These are phyloP conservation scores for Listronotus bonariensis DNA, from an alignment of 1,140 invertebrate genomes.

Conservation along the genomic window DNA sequence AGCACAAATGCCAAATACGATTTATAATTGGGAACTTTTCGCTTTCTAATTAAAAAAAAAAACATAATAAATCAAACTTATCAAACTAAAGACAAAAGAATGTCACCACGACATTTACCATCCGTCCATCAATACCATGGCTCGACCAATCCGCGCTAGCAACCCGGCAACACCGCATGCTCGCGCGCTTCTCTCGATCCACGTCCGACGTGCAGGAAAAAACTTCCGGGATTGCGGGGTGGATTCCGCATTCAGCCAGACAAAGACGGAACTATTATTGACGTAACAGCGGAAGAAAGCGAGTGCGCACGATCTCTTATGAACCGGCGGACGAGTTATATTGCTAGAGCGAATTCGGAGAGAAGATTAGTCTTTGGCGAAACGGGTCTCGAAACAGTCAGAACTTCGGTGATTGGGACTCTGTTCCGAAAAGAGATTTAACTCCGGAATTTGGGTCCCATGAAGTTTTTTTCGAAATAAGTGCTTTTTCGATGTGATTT, in stretches of 20 bases:
- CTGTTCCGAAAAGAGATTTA: neutral
- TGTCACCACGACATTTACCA: slow-evolving; percentile 32
- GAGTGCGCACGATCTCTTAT: slow-evolving; percentile 27
- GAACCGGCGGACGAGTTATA: slow-evolving; percentile 20
- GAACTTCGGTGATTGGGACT: neutral
- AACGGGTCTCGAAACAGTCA: neutral
- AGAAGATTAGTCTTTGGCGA: slow-evolving; percentile 21
- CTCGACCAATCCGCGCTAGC: slow-evolving; percentile 8
- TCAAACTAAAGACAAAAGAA: slow-evolving; percentile 26
- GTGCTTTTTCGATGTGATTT: too few species aligned
- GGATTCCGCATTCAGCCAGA: slow-evolving; percentile 27
- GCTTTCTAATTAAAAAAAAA: neutral
- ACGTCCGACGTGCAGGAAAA: slow-evolving; percentile 29
- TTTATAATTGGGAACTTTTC: too few species aligned
- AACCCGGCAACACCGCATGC: slow-evolving; percentile 11
- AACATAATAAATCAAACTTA: slow-evolving; percentile 16
- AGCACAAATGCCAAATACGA: too few species aligned
- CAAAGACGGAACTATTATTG: slow-evolving; percentile 35
- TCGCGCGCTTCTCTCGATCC: slow-evolving; percentile 1
- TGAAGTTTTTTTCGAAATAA: too few species aligned
- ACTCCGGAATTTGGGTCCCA: neutral
- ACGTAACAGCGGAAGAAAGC: slow-evolving; percentile 35
- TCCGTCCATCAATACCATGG: slow-evolving; percentile 17
- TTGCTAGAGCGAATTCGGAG: slow-evolving; percentile 18
- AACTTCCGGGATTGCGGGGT: slow-evolving; percentile 33